Evolutionary conservation across 2,888 invertebrate genomes (phyloP).

Genomic region (Tenthredo livida): DNA sequence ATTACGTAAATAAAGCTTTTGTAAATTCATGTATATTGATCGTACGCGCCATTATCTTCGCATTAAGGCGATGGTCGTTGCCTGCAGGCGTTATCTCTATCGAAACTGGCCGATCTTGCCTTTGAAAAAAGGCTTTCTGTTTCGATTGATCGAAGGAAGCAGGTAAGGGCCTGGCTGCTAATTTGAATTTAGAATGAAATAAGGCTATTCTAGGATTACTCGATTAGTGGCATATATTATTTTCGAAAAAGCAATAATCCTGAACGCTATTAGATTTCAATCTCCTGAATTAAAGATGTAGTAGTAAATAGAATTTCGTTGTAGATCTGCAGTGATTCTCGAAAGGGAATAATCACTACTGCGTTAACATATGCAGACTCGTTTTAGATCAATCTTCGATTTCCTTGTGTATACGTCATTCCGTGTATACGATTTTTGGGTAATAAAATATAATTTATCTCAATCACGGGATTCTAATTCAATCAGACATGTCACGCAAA

Average conservation of each 20-base stretch:
- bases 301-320: not conserved
- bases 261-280: not conserved
- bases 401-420: not conserved
- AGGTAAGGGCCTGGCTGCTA: not conserved
- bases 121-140: constrained; percentile 22
- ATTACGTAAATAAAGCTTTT: constrained; percentile 30
- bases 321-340: not conserved
- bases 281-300: not conserved
- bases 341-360: not conserved
- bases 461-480: constrained; percentile 21
- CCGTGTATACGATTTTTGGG: constrained; percentile 10
- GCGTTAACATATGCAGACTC: not conserved
- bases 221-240: not conserved
- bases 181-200: constrained; percentile 33
- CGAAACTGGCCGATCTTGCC: constrained; percentile 18
- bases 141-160: constrained; percentile 36
- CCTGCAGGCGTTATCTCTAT: not conserved
- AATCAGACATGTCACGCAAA: constrained; percentile 25
- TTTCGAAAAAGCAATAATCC: not conserved
- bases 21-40: constrained; percentile 13
- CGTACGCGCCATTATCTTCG: constrained; percentile 26
- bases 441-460: constrained; percentile 1
- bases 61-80: constrained; percentile 33
- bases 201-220: not conserved
- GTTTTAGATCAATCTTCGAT: not conserved